Conservation (phyloP, 2,888 invertebrate species). For the Chymomyza caudatula region DNA sequence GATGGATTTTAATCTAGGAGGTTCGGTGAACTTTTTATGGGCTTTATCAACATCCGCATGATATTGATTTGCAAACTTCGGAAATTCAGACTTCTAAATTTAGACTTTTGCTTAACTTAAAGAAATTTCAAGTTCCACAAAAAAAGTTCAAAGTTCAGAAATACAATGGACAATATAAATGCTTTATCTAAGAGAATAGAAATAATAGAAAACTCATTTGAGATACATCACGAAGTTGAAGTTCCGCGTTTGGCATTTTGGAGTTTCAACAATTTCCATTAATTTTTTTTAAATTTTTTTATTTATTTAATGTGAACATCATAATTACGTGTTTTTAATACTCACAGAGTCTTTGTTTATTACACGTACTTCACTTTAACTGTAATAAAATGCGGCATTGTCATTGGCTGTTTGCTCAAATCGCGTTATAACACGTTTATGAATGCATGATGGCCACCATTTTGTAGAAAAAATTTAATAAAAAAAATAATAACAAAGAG, state of each 20-base stretch:
- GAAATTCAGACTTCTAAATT: too few species aligned
- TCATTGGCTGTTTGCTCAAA: constrained; percentile 51
- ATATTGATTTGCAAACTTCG: too few species aligned
- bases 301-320: neutral
- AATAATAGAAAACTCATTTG: too few species aligned
- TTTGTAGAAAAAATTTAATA: constrained; percentile 45
- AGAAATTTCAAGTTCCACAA: too few species aligned
- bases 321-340: neutral
- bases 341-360: constrained; percentile 45
- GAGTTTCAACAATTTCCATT: neutral
- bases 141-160: too few species aligned
- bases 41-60: too few species aligned
- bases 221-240: neutral
- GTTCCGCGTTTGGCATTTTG: neutral
- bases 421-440: constrained; percentile 50
- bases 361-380: constrained; percentile 39
- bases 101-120: too few species aligned
- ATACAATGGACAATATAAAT: too few species aligned
- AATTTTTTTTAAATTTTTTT: neutral
- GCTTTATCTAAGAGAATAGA: too few species aligned
- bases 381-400: constrained; percentile 26
- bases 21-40: too few species aligned
- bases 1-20: too few species aligned
- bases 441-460: constrained; percentile 46
- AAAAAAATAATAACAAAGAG: constrained; percentile 19